Percentiles rank a stretch among this genome's conserved stretches.
phyloP scores from a whole-genome alignment of 2,113 vertebrate genomes.

The Oophaga pumilio region DNA sequence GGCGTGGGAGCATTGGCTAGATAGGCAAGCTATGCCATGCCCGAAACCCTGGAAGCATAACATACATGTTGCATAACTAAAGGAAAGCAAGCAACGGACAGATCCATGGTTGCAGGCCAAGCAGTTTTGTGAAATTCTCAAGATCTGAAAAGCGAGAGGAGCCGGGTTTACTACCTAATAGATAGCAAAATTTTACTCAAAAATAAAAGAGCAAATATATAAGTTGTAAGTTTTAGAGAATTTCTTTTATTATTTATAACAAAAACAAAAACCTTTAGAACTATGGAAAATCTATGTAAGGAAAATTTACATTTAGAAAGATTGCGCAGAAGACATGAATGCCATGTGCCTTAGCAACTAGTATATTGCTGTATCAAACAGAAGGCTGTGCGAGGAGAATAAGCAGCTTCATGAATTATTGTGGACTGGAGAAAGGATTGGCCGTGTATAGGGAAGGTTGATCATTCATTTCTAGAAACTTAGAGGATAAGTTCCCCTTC shows the following conservation, averaged over 20 bases:
- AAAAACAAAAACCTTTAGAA: not conserved
- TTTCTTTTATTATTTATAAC: not conserved
- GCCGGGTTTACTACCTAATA: not conserved
- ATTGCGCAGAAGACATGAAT: not conserved
- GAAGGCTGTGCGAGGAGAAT: not conserved
- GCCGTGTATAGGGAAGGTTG: not conserved
- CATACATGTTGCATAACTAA: too few species aligned
- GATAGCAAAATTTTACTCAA: not conserved
- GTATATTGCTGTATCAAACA: not conserved
- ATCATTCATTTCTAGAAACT: not conserved
- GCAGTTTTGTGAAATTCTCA: not conserved
- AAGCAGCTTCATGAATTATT: not conserved
- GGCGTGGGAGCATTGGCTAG: too few species aligned
- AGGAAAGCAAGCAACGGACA: too few species aligned
- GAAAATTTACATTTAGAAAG: not conserved
- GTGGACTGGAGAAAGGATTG: not conserved
- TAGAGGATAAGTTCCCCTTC: not conserved
- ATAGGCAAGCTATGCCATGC: too few species aligned
- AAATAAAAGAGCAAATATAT: not conserved
- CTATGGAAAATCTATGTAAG: not conserved
- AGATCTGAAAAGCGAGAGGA: not conserved
- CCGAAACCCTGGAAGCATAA: too few species aligned
- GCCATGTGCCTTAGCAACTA: conserved; percentile 6
- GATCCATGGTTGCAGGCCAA: too few species aligned
- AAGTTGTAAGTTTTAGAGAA: not conserved